Percentiles rank a stretch among this genome's conserved stretches.
phyloP scores from a whole-genome alignment of 2,797 vertebrate genomes.

The Furcifer pardalis region DNA sequence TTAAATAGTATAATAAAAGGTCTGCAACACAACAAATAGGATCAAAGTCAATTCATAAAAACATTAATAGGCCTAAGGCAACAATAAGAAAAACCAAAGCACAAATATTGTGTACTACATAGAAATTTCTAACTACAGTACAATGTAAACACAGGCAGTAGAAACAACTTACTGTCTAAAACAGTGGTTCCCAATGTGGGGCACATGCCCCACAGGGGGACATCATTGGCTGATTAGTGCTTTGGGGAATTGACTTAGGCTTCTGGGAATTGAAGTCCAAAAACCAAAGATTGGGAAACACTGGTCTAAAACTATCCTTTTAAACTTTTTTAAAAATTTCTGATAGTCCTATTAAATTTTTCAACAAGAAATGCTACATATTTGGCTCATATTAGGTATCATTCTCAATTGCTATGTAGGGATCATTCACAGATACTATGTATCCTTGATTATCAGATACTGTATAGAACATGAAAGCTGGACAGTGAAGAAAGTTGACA shows the following conservation, averaged over 20 bases:
- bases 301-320: not conserved
- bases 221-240: too few species aligned
- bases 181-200: too few species aligned
- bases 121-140: not conserved
- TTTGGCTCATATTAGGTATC: not conserved
- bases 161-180: not conserved
- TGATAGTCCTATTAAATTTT: not conserved
- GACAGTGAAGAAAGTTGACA: too few species aligned
- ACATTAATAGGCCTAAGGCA: not conserved
- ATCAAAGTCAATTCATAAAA: not conserved
- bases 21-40: not conserved
- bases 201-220: too few species aligned
- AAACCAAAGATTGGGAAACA: too few species aligned
- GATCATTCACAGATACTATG: too few species aligned
- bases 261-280: too few species aligned
- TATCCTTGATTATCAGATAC: too few species aligned
- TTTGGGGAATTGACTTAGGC: too few species aligned
- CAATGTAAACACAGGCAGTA: not conserved
- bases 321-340: not conserved
- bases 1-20: not conserved
- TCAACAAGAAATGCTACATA: not conserved
- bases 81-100: not conserved
- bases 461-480: too few species aligned
- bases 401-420: not conserved
- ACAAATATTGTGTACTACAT: not conserved